These are phyloP conservation scores for Aplodontia rufa DNA, from an alignment of 2,113 vertebrate genomes.

Conservation along the genomic window DNA sequence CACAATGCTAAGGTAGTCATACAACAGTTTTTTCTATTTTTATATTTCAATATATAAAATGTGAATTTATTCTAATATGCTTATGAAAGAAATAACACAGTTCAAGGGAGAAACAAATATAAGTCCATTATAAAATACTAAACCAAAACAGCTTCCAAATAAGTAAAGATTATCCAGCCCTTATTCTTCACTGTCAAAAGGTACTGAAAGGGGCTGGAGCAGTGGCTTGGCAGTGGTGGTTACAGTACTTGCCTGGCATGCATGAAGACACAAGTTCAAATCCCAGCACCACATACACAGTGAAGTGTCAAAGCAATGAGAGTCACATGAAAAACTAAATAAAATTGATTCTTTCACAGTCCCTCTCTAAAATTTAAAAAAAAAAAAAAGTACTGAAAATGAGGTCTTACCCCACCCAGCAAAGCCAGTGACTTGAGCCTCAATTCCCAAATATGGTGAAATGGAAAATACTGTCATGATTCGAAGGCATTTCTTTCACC, in stretches of 20 bases:
- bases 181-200: not conserved
- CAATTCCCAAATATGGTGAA: not conserved
- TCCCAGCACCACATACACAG: too few species aligned
- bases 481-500: not conserved
- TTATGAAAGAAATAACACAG: not conserved
- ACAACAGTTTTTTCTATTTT: not conserved
- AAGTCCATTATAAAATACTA: not conserved
- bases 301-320: too few species aligned
- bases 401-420: not conserved
- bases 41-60: not conserved
- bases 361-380: too few species aligned
- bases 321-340: too few species aligned
- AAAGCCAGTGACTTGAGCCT: not conserved
- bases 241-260: too few species aligned
- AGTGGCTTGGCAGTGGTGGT: too few species aligned
- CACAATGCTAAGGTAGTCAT: not conserved
- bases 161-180: not conserved
- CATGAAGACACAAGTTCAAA: too few species aligned
- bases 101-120: not conserved
- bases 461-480: not conserved
- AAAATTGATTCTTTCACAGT: too few species aligned
- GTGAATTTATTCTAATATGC: not conserved
- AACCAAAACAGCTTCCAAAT: not conserved
- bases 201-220: too few species aligned
- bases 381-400: constrained; percentile 25